Evolutionary conservation across 2,797 vertebrate genomes (phyloP).

Genomic region (Gymnopithys bicolor): DNA sequence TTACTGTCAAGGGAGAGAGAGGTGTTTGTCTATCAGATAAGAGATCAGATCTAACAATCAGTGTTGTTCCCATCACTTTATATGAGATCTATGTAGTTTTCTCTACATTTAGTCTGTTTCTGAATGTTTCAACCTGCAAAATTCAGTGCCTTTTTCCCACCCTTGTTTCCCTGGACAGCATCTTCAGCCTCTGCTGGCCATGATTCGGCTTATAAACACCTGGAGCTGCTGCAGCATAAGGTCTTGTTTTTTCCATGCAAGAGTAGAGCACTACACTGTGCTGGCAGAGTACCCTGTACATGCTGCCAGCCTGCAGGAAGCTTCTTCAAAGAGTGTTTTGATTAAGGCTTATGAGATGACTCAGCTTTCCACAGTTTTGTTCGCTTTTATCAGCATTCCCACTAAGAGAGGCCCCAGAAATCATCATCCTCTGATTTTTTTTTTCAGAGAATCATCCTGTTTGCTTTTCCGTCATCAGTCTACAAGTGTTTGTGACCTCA

Average conservation of each 20-base stretch:
- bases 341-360: conserved; percentile 33
- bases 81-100: not conserved
- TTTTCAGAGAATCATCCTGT: conserved; percentile 4
- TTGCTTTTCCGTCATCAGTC: not conserved
- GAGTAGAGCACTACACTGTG: not conserved
- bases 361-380: conserved; percentile 34
- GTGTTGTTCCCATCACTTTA: not conserved
- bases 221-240: not conserved
- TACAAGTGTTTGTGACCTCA: not conserved
- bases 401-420: conserved; percentile 11
- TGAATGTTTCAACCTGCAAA: not conserved
- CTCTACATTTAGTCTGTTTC: not conserved
- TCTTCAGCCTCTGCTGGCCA: not conserved
- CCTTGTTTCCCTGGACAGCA: not conserved
- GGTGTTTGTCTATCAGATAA: not conserved
- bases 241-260: not conserved
- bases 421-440: not conserved
- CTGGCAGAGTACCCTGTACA: not conserved
- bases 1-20: not conserved
- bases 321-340: conserved; percentile 42
- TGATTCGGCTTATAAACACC: not conserved
- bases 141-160: not conserved
- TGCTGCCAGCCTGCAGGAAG: conserved; percentile 33
- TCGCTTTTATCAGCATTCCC: conserved; percentile 9
- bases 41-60: not conserved